A percentile compares a stretch with the other conserved stretches of the same genome.
These are phyloP conservation scores for Rachycentron canadum DNA, from an alignment of 2,797 vertebrate genomes.

Conservation along the genomic window DNA sequence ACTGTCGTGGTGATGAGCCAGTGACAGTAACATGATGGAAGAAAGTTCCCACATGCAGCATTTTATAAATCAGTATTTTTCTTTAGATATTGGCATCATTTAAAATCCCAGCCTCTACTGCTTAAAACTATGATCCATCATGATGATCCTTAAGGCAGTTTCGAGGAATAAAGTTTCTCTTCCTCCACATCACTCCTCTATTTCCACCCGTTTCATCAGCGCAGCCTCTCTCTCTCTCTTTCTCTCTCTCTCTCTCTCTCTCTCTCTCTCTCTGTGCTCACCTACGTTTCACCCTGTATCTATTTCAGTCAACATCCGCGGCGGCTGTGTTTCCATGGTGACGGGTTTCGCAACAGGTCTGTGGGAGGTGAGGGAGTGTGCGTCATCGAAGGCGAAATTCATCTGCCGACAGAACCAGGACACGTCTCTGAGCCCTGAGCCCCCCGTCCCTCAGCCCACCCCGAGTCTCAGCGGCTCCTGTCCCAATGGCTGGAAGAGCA, in stretches of 20 bases:
- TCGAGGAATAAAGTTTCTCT: not conserved
- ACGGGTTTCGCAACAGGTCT: conserved; percentile 91
- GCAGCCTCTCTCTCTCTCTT: conserved; percentile 4
- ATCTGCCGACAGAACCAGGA: conserved; percentile 94
- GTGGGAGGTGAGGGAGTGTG: conserved; percentile 96
- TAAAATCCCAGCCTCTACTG: not conserved
- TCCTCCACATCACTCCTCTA: not conserved
- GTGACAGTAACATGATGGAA: not conserved
- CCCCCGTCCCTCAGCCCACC: conserved; percentile 88
- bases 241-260: conserved; percentile 17
- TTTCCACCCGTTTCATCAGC: conserved; percentile 53
- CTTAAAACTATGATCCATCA: not conserved
- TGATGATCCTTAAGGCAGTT: not conserved
- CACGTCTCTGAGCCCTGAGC: conserved; percentile 86
- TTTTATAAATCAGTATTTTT: not conserved
- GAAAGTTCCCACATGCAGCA: not conserved
- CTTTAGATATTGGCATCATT: not conserved
- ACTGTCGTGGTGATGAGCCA: not conserved
- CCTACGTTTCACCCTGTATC: conserved; percentile 49
- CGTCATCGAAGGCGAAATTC: conserved; percentile 90
- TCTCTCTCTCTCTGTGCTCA: conserved; percentile 22
- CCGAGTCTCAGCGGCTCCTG: conserved; percentile 91
- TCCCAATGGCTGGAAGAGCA: conserved; percentile 90
- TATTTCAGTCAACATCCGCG: conserved; percentile 79
- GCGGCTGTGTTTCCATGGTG: conserved; percentile 93